Conservation (phyloP, 2,113 vertebrate species). For the Tupaia chinensis region DNA sequence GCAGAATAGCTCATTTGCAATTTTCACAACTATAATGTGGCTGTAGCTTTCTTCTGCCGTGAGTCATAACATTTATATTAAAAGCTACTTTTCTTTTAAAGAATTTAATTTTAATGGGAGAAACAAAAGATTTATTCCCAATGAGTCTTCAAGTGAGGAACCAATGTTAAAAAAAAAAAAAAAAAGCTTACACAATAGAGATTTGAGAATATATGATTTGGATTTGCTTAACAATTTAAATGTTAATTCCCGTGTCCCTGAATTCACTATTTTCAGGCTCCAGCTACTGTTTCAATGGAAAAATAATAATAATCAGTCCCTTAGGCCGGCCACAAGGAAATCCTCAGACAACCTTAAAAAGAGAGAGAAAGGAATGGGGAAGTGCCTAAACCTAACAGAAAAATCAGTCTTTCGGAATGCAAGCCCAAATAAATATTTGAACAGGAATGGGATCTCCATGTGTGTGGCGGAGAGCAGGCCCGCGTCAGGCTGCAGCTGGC, state of each 20-base stretch:
- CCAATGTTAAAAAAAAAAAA: not conserved
- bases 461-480: constrained; percentile 36
- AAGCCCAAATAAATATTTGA: constrained; percentile 76
- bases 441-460: constrained; percentile 53
- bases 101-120: constrained; percentile 51
- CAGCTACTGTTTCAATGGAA: not conserved
- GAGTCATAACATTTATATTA: constrained; percentile 16
- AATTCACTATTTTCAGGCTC: not conserved
- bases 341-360: constrained; percentile 58
- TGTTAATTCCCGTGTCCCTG: not conserved
- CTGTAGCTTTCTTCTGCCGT: not conserved
- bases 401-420: constrained; percentile 50
- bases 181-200: not conserved
- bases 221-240: not conserved
- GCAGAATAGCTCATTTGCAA: constrained; percentile 40
- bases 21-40: not conserved
- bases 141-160: constrained; percentile 15
- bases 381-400: constrained; percentile 45
- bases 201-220: not conserved
- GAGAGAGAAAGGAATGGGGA: constrained; percentile 69
- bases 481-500: constrained; percentile 27
- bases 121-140: not conserved
- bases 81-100: constrained; percentile 50
- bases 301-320: constrained; percentile 1
- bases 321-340: constrained; percentile 60